These are phyloP conservation scores for Haplochromis vanheusdeni DNA, from an alignment of 2,113 vertebrate genomes.

Conservation along the genomic window DNA sequence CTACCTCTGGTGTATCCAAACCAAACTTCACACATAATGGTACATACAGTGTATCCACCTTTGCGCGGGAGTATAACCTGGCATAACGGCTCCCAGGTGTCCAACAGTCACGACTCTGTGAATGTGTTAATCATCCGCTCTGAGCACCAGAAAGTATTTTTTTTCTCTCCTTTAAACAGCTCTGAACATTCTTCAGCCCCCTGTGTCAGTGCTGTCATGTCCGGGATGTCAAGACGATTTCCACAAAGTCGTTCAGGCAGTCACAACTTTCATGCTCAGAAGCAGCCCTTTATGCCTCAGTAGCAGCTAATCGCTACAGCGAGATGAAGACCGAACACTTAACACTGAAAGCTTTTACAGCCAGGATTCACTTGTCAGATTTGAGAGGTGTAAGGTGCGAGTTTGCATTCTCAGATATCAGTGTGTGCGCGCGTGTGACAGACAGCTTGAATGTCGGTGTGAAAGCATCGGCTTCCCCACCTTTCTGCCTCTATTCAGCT, in stretches of 20 bases:
- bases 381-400: neutral
- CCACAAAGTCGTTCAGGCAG: neutral
- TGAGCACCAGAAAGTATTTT: neutral
- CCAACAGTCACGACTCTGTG: neutral
- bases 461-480: neutral
- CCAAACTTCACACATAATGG: neutral
- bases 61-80: neutral
- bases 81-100: neutral
- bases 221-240: conserved; percentile 3
- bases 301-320: conserved; percentile 11
- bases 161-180: neutral
- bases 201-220: neutral
- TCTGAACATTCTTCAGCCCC: neutral
- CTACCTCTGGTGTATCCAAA: neutral
- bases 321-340: neutral
- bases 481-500: neutral
- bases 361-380: conserved; percentile 10
- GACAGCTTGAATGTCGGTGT: neutral
- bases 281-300: conserved; percentile 25
- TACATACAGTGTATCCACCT: neutral
- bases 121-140: neutral
- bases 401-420: conserved; percentile 6
- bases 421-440: neutral
- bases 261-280: conserved; percentile 23
- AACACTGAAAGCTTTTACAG: conserved; percentile 25